A percentile compares a stretch with the other conserved stretches of the same genome.
Conservation (phyloP, 1,140 invertebrate species). For the Choristoneura fumiferana region DNA sequence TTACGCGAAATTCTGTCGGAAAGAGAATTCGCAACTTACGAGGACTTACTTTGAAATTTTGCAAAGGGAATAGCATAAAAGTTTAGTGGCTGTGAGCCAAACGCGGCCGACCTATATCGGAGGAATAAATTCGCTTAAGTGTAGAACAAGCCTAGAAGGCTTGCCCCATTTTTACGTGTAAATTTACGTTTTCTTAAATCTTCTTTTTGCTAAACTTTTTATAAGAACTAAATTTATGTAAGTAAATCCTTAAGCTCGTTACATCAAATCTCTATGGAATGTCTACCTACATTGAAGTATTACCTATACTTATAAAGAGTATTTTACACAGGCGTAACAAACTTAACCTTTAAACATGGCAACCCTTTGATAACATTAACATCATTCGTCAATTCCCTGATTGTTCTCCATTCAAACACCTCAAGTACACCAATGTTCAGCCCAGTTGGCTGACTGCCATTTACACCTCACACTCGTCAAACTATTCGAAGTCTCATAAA, state of each 20-base stretch:
- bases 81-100: constrained; percentile 15
- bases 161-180: neutral
- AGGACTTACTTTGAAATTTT: neutral
- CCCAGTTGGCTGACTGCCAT: neutral
- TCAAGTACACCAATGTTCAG: too few relatives aligned
- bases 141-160: neutral
- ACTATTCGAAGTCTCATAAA: neutral
- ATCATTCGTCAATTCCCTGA: too few relatives aligned
- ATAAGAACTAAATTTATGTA: too few relatives aligned
- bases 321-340: too few relatives aligned
- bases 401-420: too few relatives aligned
- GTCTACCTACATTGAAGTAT: too few relatives aligned
- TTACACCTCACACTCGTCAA: constrained; percentile 3
- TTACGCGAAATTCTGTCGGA: neutral
- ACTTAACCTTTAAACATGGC: too few relatives aligned
- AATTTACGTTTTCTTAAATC: neutral
- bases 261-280: too few relatives aligned
- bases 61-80: constrained; percentile 12
- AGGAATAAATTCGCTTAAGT: constrained; percentile 1
- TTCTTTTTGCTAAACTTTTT: neutral
- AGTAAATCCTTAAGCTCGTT: neutral
- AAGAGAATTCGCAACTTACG: constrained; percentile 8
- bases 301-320: too few relatives aligned
- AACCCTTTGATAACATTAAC: too few relatives aligned
- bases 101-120: constrained; percentile 11